These are phyloP conservation scores for Gasteruption jaculator DNA, from an alignment of 2,888 invertebrate species.

Conservation along the genomic window DNA sequence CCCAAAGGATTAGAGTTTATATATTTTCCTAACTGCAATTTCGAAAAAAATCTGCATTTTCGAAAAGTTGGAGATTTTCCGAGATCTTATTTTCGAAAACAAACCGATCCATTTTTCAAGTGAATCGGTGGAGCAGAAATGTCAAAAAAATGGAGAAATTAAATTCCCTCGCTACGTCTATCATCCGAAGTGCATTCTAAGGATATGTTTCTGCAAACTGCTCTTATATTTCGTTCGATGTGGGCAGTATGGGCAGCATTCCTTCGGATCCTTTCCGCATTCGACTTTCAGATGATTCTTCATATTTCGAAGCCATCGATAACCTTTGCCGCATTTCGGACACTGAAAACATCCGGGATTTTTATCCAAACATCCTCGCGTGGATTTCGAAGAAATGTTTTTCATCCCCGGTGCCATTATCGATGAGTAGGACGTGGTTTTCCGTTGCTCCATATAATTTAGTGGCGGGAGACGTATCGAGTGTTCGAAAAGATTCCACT, in stretches of 20 bases:
- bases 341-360: constrained; percentile 50
- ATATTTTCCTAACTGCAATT: too few relatives aligned
- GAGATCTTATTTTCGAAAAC: too few relatives aligned
- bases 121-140: not conserved
- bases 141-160: not conserved
- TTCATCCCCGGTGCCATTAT: too few relatives aligned
- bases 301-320: constrained; percentile 59
- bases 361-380: constrained; percentile 30
- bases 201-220: constrained; percentile 54
- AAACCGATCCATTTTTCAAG: constrained; percentile 11
- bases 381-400: too few relatives aligned
- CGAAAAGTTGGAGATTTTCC: too few relatives aligned
- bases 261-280: constrained; percentile 58
- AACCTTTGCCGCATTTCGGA: constrained; percentile 57
- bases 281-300: constrained; percentile 58
- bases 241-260: constrained; percentile 56
- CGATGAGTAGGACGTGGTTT: too few relatives aligned
- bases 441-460: too few relatives aligned
- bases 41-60: too few relatives aligned
- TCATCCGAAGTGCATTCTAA: constrained; percentile 39
- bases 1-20: too few relatives aligned
- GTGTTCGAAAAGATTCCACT: too few relatives aligned
- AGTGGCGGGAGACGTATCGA: too few relatives aligned
- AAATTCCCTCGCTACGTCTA: not conserved
- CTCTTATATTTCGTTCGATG: constrained; percentile 55